Conservation (phyloP, 2,113 vertebrate genomes). For the Naja naja region DNA sequence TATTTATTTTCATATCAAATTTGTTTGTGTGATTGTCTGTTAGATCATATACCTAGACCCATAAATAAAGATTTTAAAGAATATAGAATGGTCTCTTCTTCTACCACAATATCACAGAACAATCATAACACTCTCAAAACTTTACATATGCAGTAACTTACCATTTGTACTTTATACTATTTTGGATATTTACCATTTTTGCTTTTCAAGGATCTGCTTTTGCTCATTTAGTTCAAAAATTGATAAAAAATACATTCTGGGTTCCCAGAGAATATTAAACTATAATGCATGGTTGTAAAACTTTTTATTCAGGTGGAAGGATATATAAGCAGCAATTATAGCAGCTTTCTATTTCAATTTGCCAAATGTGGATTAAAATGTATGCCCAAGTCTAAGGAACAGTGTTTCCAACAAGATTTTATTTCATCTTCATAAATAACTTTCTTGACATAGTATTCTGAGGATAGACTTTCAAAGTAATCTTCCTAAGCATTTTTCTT, state of each 20-base stretch:
- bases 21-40: neutral
- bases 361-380: constrained; percentile 1
- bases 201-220: neutral
- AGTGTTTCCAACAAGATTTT: constrained; percentile 13
- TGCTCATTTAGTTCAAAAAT: neutral
- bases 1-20: neutral
- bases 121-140: neutral
- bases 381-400: constrained; percentile 3
- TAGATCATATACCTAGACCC: neutral
- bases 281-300: constrained; percentile 2
- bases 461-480: neutral
- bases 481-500: neutral
- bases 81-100: neutral
- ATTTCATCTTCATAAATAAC: neutral
- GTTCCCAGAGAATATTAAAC: constrained; percentile 5
- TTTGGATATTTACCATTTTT: neutral
- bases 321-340: constrained; percentile 9
- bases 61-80: neutral
- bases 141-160: neutral
- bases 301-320: constrained; percentile 11
- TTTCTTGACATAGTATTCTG: neutral
- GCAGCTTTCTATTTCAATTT: neutral
- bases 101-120: neutral
- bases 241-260: neutral
- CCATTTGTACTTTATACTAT: neutral